Percentiles rank a stretch among this genome's conserved stretches.
Conservation (phyloP, 1,140 invertebrate genomes). For the Ips nitidus region DNA sequence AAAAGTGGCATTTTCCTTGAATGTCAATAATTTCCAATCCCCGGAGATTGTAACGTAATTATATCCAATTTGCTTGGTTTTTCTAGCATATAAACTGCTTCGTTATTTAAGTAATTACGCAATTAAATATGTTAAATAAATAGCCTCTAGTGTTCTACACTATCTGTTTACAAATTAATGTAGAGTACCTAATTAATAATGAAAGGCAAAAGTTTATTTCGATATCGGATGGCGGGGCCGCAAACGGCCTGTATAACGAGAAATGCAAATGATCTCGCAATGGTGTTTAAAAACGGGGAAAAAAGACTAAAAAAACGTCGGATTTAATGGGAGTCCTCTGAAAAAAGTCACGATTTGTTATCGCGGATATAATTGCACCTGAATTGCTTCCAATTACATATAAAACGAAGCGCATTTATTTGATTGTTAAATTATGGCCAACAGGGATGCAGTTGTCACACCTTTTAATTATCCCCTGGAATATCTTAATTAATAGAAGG, state of each 20-base stretch:
- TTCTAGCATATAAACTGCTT: neutral
- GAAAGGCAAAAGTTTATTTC: constrained; percentile 1
- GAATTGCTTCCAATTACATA: constrained; percentile 14
- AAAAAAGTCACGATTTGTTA: constrained; percentile 16
- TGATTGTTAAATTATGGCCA: constrained; percentile 16
- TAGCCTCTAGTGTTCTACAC: constrained; percentile 3
- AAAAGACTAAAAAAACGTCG: neutral
- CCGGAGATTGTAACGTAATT: neutral
- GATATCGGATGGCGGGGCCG: neutral
- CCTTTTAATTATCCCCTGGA: constrained; percentile 15
- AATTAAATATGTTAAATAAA: constrained; percentile 1
- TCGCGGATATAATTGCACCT: constrained; percentile 14
- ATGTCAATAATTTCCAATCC: too few relatives aligned
- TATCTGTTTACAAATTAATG: constrained; percentile 8
- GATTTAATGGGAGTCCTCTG: constrained; percentile 7
- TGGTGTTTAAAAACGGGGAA: constrained; percentile 1
- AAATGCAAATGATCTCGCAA: constrained; percentile 6
- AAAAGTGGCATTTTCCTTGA: too few relatives aligned
- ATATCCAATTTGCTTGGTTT: neutral
- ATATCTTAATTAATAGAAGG: constrained; percentile 10
- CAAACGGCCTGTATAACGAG: constrained; percentile 2
- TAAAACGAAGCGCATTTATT: constrained; percentile 16
- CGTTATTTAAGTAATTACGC: neutral
- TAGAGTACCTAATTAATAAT: constrained; percentile 1
- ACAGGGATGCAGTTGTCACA: constrained; percentile 10